These are phyloP conservation scores for Enteromius treurensis DNA, from an alignment of 2,797 vertebrate species.

Conservation along the genomic window DNA sequence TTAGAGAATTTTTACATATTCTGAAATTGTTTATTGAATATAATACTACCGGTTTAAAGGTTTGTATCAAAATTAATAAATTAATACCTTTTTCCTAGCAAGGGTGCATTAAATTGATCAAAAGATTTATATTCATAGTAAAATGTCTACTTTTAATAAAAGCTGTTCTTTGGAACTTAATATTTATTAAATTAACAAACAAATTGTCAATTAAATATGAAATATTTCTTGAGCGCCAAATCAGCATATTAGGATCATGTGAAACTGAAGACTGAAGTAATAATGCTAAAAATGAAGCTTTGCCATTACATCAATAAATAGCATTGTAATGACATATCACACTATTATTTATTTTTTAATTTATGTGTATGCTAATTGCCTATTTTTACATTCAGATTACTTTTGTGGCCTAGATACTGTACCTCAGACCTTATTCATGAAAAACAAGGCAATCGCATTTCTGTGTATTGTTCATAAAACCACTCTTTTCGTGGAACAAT, in stretches of 20 bases:
- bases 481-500: not conserved
- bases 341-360: not conserved
- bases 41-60: too few species aligned
- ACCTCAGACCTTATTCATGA: not conserved
- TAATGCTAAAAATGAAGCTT: not conserved
- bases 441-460: too few species aligned
- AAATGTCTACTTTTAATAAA: not conserved
- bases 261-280: not conserved
- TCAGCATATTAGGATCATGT: not conserved
- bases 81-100: not conserved
- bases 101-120: not conserved
- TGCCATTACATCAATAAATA: not conserved
- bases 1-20: not conserved
- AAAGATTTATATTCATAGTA: not conserved
- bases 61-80: not conserved
- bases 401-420: not conserved
- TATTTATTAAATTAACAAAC: not conserved
- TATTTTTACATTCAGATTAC: not conserved
- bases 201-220: not conserved
- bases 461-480: not conserved
- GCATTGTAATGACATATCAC: not conserved
- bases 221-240: not conserved
- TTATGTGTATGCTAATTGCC: not conserved
- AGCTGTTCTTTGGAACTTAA: not conserved
- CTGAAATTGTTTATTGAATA: not conserved